Base-by-base conservation (phyloP, 2,797 vertebrate species). In the Apogon talboti region DNA sequence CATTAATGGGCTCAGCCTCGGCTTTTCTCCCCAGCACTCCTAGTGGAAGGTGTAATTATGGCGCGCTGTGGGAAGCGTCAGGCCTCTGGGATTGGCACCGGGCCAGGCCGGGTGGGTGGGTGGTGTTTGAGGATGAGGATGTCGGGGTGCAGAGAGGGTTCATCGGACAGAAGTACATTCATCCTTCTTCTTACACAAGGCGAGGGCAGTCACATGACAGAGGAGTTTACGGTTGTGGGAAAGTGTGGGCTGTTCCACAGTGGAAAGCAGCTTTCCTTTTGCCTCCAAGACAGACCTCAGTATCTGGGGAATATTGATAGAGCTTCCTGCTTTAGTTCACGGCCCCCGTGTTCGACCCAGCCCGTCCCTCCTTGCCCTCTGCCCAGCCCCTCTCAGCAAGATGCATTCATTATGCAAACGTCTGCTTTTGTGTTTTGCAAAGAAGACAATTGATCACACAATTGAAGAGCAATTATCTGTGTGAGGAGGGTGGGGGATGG, bases 401-500 rank as follows among this genome's bases (percentile, higher is more conserved):
- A 56, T 49, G 58, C 64, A 79, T 83, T 94, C 82, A 93, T 94
- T 93, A 94, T 92, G 88, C 73, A 90, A 91, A 92, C 44, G 54
- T 85, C 66, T 76, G 11, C 24, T 59, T 84, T 87, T 82, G 85
- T 91, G 76, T 91, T 78, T 83, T 70, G 70, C 73, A 86, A 83
- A 73, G 71, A 79, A 85, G 75, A 89, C 85, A 87, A 85, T 91
- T 90, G 87, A 90, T 93, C 87, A 89, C 89, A 86, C 87, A 84
- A 84, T 84, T 44, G 79, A 82, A 87, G 79, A 82, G 85, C 84
- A 79, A 76, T 86, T 80, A 84, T 76, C 69, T 73, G 58, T 68
- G 74, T 53, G 55, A 67, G 67, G 73, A 74, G 60, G 18, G 16
- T 49, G 50, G 64, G 57, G 54, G 38, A 24, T 57, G 13, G 42